Evolutionary conservation across 1,140 invertebrate genomes (phyloP), one percentile per base, ranked within the genome.

Genomic region (Philopotamus ludificatus): DNA sequence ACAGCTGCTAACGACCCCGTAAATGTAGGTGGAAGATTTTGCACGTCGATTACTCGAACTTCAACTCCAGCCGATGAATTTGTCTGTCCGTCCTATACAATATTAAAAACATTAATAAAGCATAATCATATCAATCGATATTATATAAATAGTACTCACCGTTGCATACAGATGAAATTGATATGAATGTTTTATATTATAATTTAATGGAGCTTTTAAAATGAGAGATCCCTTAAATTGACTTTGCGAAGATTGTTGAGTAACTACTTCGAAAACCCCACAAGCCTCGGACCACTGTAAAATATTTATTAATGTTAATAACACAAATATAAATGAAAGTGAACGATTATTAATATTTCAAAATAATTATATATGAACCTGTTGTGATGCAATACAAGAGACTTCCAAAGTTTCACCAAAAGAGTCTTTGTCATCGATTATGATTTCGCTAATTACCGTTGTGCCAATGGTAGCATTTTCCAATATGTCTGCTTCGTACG

Each of bases 21-120:
- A 77, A 95, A 95, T 34, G 89, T 84, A 0, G 92, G 92, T 0
- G 91, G 89, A 21, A 85, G 87, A 73, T 93, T 91, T 77, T 93
- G 91, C 10, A 93, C 85, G 74, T 95, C 92, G 45, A 85, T 82
- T 0, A 95, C 86, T 64, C 86, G 86, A 16, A 94, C 86, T 73
- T 89, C 86, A 4, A 94, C 86, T 9, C 82, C 85, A 0, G 89
- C 87, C 1, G 84, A 87, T 0, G 85, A 87, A 63, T 86, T 87
- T 70, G 91, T 86, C 3, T 81, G 80, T 0, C 92, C 93, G 77
- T 95, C 93, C 90, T 93, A 74, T 7, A 12, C 15, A n/a, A 41
- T 10, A 41, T 41, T 41, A n/a, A 41, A 9, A 41, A 10, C n/a
- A 41, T n/a, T 41, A 41, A 41, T 41, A 41, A 41, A 9, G n/a